Conservation (phyloP, 1,140 invertebrate genomes). For the Teleogryllus occipitalis region DNA sequence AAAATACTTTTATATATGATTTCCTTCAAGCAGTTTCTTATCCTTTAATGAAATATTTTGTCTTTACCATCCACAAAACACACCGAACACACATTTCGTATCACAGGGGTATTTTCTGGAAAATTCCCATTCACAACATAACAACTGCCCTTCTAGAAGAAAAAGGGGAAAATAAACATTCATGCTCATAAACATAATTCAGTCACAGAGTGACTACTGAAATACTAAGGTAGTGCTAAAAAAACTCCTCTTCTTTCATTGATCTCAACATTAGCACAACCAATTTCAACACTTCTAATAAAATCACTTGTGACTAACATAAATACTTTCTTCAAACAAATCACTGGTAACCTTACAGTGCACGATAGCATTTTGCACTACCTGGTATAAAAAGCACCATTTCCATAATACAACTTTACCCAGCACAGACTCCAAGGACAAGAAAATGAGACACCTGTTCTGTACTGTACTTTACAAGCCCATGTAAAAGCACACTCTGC, state of each 20-base stretch:
- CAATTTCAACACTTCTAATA: too few relatives aligned
- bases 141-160: neutral
- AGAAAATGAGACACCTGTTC: neutral
- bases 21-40: neutral
- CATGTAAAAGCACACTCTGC: neutral
- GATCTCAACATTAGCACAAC: neutral
- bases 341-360: neutral
- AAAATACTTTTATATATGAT: constrained; percentile 3
- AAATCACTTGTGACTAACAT: neutral
- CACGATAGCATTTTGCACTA: neutral
- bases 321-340: neutral
- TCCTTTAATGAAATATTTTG: neutral
- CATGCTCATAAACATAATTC: neutral
- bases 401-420: neutral
- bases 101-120: neutral
- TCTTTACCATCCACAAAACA: neutral
- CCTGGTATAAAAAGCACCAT: neutral
- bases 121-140: neutral
- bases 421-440: neutral
- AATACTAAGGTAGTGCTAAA: neutral
- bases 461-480: neutral
- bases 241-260: neutral
- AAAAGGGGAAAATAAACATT: neutral
- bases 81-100: neutral
- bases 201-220: neutral